Percentiles rank a stretch among this genome's conserved stretches.
Conservation (phyloP, 2,888 invertebrate species). For the Meiosimyza decipiens region DNA sequence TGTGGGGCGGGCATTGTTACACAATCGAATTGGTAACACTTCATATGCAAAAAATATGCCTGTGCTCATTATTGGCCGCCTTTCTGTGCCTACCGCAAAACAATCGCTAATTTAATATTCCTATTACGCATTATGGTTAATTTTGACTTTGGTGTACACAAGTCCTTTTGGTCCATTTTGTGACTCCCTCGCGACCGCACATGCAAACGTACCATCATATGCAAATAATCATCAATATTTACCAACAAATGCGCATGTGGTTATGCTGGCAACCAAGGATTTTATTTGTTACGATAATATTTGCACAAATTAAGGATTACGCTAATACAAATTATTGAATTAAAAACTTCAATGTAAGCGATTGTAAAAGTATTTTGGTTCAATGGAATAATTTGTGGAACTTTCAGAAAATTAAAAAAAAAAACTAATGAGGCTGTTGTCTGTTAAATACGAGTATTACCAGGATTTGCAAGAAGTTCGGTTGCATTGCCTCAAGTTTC, state of each 20-base stretch:
- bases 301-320: constrained; percentile 1
- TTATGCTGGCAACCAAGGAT: constrained; percentile 6
- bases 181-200: background rate
- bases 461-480: too few species aligned
- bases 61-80: too few species aligned
- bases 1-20: too few species aligned
- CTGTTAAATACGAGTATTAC: too few species aligned
- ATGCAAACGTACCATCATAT: constrained; percentile 1
- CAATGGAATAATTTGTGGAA: background rate
- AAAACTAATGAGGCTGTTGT: background rate
- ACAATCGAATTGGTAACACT: too few species aligned
- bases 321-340: background rate
- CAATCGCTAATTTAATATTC: too few species aligned
- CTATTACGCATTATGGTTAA: too few species aligned
- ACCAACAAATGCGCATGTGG: background rate
- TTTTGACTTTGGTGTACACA: too few species aligned
- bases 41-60: too few species aligned
- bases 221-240: constrained; percentile 19
- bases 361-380: background rate
- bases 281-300: constrained; percentile 16
- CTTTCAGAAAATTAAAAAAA: background rate
- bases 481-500: too few species aligned
- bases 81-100: too few species aligned
- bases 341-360: background rate
- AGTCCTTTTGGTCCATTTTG: too few species aligned